A percentile compares a stretch with the other conserved stretches of the same genome.
phyloP scores from a whole-genome alignment of 2,888 invertebrate species.

The Hipparchia sbordonii region DNA sequence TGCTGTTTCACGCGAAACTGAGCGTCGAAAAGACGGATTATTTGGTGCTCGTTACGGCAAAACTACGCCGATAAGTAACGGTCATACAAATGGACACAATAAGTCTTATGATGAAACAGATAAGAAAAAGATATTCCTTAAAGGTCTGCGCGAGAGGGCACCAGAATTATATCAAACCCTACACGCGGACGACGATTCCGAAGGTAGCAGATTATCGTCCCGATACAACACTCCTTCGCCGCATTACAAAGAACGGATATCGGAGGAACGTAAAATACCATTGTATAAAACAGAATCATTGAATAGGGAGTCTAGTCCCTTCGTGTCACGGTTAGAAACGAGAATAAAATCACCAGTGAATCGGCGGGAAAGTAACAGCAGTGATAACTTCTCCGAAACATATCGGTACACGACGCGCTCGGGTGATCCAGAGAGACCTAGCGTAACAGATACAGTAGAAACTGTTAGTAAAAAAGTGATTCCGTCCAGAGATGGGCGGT shows the following conservation, averaged over 20 bases:
- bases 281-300: constrained; percentile 76
- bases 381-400: constrained; percentile 88
- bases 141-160: constrained; percentile 86
- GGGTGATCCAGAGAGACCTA: constrained; percentile 86
- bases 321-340: constrained; percentile 71
- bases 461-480: constrained; percentile 87
- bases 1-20: constrained; percentile 80
- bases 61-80: constrained; percentile 78
- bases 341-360: constrained; percentile 76
- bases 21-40: constrained; percentile 77
- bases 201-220: constrained; percentile 74
- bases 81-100: constrained; percentile 72
- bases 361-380: constrained; percentile 86
- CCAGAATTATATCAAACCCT: constrained; percentile 88
- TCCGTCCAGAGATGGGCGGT: constrained; percentile 85
- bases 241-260: constrained; percentile 74
- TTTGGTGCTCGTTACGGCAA: constrained; percentile 83
- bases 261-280: constrained; percentile 72
- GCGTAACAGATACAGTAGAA: constrained; percentile 87
- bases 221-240: constrained; percentile 76
- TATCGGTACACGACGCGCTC: constrained; percentile 86
- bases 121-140: constrained; percentile 86
- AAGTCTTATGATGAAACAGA: constrained; percentile 79
- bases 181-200: constrained; percentile 85
- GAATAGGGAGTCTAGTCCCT: constrained; percentile 76